Percentiles rank a stretch among this genome's conserved stretches.
Conservation (phyloP, 35 echinoderm and acorn worm species). For the Anneissia japonica region DNA sequence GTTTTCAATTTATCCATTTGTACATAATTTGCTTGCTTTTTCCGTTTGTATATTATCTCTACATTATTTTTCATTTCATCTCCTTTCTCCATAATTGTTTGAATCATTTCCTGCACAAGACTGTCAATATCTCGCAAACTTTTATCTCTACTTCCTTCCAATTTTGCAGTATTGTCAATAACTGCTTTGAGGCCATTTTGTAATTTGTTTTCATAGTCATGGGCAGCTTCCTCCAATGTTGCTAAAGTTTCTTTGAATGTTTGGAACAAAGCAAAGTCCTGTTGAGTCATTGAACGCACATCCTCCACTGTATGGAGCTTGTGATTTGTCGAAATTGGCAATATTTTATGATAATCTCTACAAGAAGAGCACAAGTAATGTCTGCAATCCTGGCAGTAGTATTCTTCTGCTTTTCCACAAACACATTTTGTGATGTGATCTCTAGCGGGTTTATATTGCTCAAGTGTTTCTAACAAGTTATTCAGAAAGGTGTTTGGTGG, state of each 20-base stretch:
- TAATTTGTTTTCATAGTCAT: no score
- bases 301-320: not conserved
- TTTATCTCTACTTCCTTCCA: no score
- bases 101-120: no score
- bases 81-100: no score
- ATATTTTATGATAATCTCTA: not conserved
- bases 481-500: not conserved
- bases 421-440: not conserved
- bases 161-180: no score
- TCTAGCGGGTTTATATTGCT: not conserved
- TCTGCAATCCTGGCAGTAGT: not conserved
- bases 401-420: not conserved
- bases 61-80: no score
- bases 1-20: no score
- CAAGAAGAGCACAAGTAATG: not conserved
- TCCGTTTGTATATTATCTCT: no score
- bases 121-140: no score
- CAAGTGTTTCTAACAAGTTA: not conserved
- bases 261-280: not conserved
- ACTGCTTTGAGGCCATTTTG: no score
- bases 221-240: not conserved
- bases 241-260: not conserved
- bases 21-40: no score
- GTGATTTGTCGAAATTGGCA: not conserved
- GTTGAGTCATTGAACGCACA: not conserved